Evolutionary conservation across 2,113 vertebrate species (phyloP), one percentile per base, ranked within the genome.

Genomic region (Brachypodius melanocephalos): DNA sequence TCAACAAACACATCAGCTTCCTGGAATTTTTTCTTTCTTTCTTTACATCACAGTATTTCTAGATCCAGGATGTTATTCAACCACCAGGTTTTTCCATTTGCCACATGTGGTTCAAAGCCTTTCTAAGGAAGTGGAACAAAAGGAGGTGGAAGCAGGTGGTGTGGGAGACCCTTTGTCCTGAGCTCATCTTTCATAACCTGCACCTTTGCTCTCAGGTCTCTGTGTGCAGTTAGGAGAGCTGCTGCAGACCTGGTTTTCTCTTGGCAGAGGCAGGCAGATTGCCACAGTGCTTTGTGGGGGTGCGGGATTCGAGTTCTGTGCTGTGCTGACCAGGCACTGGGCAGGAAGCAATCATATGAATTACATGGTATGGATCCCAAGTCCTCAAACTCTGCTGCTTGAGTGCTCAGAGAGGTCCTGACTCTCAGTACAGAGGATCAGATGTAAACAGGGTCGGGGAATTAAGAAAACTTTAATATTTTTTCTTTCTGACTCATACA

Each of bases 401-500:
- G 48, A 65, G 69, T 87, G 76, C 61, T 84, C 54, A 46, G 51
- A 84, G 79, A 63, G 28, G 28, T 62, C 36, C 34, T 20, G 40
- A 72, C 40, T 49, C 48, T 69, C 51, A 5, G 38, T 29, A 34
- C 32, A 14, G n/a, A 73, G 43, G n/a, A 85, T 73, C 67, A 78
- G 74, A 88, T 57, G 20, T 88, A 85, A 88, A 62, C 45, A 58
- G 62, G 19, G 15, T 40, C 12, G 3, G 34, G 10, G 58, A 87
- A 88, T 80, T 76, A 62, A 94, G 83, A 89, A 81, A 85, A 78
- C 21, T n/a, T 80, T 8, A 48, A 9, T 69, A 48, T 57, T 88
- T 94, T 95, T 88, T 62, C 75, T 36, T 88, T 88, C 62, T 93
- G 88, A 94, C 75, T 96, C 89, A 89, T 14, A 51, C 21, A 83